Evolutionary conservation across 2,888 invertebrate genomes (phyloP).

Genomic region (Phyto melanocephala): DNA sequence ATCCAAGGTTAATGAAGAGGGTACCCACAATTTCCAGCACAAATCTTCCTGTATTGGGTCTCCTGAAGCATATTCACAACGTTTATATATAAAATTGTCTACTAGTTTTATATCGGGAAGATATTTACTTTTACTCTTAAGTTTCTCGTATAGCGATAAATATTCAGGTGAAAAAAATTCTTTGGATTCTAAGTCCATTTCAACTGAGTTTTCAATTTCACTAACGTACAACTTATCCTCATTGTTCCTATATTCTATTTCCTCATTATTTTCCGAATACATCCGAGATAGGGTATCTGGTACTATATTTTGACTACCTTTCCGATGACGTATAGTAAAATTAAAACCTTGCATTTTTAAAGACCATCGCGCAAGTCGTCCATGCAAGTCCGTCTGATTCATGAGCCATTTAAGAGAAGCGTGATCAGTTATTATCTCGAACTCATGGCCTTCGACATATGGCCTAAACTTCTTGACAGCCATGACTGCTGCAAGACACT

Average conservation of each 20-base stretch:
- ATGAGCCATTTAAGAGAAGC: too few species aligned
- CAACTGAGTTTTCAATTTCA: not conserved
- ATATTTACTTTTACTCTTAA: not conserved
- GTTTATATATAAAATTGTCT: not conserved
- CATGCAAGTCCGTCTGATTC: not conserved
- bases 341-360: slow-evolving; percentile 23
- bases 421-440: too few species aligned
- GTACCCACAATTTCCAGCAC: not conserved
- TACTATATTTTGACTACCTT: not conserved
- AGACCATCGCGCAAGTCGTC: not conserved
- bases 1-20: not conserved
- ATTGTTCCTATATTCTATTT: not conserved
- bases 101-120: not conserved
- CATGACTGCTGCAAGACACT: too few species aligned
- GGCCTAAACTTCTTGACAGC: too few species aligned
- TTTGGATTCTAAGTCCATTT: not conserved
- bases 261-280: not conserved
- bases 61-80: not conserved
- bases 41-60: not conserved
- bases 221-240: too few species aligned
- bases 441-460: too few species aligned
- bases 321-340: too few species aligned
- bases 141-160: not conserved
- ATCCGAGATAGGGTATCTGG: not conserved
- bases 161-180: not conserved